Conservation (phyloP, 2,113 vertebrate genomes). For the Bucco capensis region DNA sequence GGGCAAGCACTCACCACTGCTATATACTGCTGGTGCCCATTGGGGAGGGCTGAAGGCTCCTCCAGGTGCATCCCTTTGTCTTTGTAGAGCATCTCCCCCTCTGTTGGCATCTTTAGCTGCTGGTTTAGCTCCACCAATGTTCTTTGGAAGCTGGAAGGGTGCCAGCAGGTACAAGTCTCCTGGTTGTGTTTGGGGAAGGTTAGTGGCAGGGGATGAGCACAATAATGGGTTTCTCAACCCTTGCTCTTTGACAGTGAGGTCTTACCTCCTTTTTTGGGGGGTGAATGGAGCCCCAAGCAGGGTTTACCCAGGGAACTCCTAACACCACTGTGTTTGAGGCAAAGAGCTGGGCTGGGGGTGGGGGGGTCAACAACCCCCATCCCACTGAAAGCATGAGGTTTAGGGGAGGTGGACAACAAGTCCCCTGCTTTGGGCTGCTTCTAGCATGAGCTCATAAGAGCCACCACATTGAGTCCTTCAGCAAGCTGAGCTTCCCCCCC, state of each 20-base stretch:
- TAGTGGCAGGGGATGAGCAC: fast-evolving
- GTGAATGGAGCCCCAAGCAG: fast-evolving
- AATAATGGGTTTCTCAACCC: not conserved
- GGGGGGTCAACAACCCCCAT: fast-evolving
- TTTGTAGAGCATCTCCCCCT: not conserved
- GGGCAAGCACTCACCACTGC: not conserved
- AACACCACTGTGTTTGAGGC: fast-evolving
- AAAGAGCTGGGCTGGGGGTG: not conserved
- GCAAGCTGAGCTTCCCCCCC: no score
- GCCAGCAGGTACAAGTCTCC: not conserved
- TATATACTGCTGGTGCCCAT: fast-evolving
- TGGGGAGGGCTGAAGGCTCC: not conserved
- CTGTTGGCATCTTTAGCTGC: not conserved
- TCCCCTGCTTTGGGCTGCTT: no score
- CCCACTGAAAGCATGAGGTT: no score
- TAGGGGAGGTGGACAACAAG: no score
- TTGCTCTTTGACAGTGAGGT: not conserved
- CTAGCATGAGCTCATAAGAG: not conserved
- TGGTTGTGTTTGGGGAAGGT: not conserved
- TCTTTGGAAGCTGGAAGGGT: not conserved
- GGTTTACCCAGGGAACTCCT: not conserved
- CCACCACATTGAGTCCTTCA: no score
- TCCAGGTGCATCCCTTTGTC: fast-evolving
- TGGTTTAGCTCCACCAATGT: fast-evolving
- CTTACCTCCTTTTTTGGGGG: not conserved